Base-by-base conservation (phyloP, 2,888 invertebrate genomes). In the Zygogramma bicolorata region DNA sequence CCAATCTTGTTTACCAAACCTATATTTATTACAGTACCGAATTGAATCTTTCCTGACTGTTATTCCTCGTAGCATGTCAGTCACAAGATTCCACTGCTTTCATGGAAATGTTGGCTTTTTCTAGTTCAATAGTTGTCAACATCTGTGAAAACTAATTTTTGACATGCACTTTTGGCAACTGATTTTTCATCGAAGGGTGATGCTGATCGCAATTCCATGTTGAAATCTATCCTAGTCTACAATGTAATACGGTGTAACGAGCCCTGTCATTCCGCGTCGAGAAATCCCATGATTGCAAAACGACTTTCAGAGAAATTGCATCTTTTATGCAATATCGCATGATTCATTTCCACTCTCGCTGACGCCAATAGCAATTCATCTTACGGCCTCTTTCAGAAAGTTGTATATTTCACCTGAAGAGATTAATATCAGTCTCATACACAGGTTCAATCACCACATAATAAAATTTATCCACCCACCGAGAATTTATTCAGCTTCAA, bases 381-480 rank as follows among this genome's bases (percentile, higher is more conserved):
- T 77, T 75, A 49, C 76, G 75, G 77, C 66, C 73, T 72, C 69
- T 72, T 75, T 73, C 69, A 74, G 76, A 74, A 65, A 70, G 58
- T 38, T 63, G 74, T 69, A 73, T 74, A 75, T 77, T 76, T 77
- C 76, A 75, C 71, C 70, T 70, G 70, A 68, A 74, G 75, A 76
- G 77, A 79, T 77, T 75, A 77, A 80, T 80, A 77, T 77, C 61
- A 71, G 66, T 71, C 72, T 74, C 73, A 73, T 72, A 78, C 65
- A 71, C 79, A 73, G 76, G 76, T 77, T 79, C 77, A 79, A 81
- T 80, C 80, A 76, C 74, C 79, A 77, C 77, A 79, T 79, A 80
- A 81, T 81, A 80, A 80, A 81, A 62, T 66, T 42, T 62, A 67
- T 69, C 60, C 67, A 73, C 69, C 67, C 70, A 69, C 70, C 62